Percentiles rank a stretch among this genome's conserved stretches.
These are phyloP conservation scores for Mechanitis mazaeus DNA, from an alignment of 2,888 invertebrate genomes.

Conservation along the genomic window DNA sequence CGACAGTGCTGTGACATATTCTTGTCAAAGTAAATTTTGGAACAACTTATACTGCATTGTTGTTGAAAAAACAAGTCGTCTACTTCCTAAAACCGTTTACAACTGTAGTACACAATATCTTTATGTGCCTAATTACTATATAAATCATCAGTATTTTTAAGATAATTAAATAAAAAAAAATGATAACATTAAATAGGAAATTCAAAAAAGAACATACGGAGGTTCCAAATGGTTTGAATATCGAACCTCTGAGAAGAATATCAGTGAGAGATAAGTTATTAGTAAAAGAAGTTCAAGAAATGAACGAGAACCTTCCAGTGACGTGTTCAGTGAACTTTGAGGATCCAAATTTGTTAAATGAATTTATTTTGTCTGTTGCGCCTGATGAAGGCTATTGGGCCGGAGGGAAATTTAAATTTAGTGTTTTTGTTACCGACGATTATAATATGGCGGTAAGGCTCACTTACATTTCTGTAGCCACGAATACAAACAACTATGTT, in stretches of 20 bases:
- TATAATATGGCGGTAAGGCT: conserved; percentile 94
- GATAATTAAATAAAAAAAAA: conserved; percentile 43
- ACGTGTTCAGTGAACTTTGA: conserved; percentile 88
- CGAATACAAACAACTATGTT: too few species aligned
- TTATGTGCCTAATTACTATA: neutral
- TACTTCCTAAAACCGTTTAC: neutral
- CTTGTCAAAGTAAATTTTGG: conserved; percentile 10
- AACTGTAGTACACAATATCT: neutral
- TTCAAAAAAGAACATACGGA: conserved; percentile 79
- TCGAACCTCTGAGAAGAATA: conserved; percentile 74
- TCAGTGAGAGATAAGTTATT: conserved; percentile 87
- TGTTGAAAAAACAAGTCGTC: neutral
- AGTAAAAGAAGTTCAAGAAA: conserved; percentile 89
- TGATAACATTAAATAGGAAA: conserved; percentile 85
- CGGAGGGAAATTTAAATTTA: conserved; percentile 91
- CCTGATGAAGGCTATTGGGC: conserved; percentile 94
- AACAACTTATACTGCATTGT: neutral
- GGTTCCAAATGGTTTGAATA: conserved; percentile 54
- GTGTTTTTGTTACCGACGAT: conserved; percentile 91
- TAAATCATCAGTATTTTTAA: conserved; percentile 18
- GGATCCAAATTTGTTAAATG: conserved; percentile 88
- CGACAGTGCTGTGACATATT: conserved; percentile 7
- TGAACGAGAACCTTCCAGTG: conserved; percentile 88
- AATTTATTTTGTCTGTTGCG: conserved; percentile 85
- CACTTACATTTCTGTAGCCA: too few species aligned